Base-by-base conservation (phyloP, 2,113 vertebrate species). In the Urocitellus parryii region DNA sequence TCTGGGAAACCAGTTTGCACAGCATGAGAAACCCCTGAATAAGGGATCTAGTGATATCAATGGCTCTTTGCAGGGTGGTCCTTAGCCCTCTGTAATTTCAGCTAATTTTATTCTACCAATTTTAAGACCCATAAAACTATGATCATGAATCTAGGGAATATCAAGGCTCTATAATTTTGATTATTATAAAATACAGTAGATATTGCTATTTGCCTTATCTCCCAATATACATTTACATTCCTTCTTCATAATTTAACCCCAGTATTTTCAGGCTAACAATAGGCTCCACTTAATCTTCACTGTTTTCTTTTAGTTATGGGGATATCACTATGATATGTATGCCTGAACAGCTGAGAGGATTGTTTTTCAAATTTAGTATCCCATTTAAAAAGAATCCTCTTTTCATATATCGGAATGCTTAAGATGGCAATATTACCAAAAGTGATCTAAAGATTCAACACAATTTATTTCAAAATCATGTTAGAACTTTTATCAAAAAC, bases 61-160 rank as follows among this genome's bases (percentile, higher is more conserved):
- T 0, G 39, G 25, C 34, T 92, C 29, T 73, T 68, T 25, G 11
- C n/a, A n/a, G 17, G 29, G 1, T 34, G 11, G 4, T 65, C 83
- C n/a, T 94, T 25, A 94, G 29, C 1, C 73, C 79, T 83, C 63
- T 32, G 4, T n/a, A 42, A n/a, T 94, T 77, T 94, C 53, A 81
- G 42, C 63, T 78, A 82, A 22, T 65, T 53, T 67, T 14, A 56
- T 88, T 8, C n/a, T 68, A 8, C 42, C 22, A 63, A 53, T 76
- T 88, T 45, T 77, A n/a, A 63, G 51, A 9, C 1, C 24, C 77
- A 72, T 39, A 45, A 53, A 81, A 61, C 80, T 61, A 18, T 32
- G 51, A 65, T 87, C 78, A 48, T 86, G 22, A 58, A 76, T 76
- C 48, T 80, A 58, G 14, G 48, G 73, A 74, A 2, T 79, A 53